Evolutionary conservation across 2,888 invertebrate genomes (phyloP), one percentile per base, ranked within the genome.

Genomic region (Thereva unica): DNA sequence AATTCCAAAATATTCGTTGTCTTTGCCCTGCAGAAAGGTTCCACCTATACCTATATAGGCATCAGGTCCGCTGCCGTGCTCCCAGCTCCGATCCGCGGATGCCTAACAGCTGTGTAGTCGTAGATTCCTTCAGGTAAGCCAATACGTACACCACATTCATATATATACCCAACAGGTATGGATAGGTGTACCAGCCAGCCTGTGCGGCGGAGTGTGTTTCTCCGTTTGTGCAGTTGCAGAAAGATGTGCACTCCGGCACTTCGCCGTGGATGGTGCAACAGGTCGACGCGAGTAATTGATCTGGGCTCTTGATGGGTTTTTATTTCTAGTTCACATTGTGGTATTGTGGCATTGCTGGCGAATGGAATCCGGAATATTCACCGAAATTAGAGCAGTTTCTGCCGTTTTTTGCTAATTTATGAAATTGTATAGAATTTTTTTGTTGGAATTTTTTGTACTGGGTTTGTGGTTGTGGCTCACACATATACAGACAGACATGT

Each of bases 1-100:
- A 69, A 69, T 69, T 69, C 67, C 67, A 50, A 66, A 69, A 67
- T 69, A 67, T 64, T 45, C 67, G 7, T 44, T 34, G 53, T 53
- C 42, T 64, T 44, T 40, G 34, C 44, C 53, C 35, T 5, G 40
- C 54, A 8, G 23, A 23, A 23, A 23, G 2, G 23, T 23, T 23
- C 23, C 23, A 23, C 23, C 23, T 23, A 23, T 23, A 23, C 23
- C 1, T 34, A 23, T 6, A 23, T 50, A 50, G 34, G 6, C 3
- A 12, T 12, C 6, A 5, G 12, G 12, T 10, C 10, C 12, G 45
- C 6, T 23, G 50, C 61, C 44, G n/a, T 7, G 42, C 40, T 34
- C 40, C 41, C 23, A 40, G 50, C 23, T 50, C 50, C 59, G 37
- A 49, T 49, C 49, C 23, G 23, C 23, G 45, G 7, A 42, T 56